Conservation (phyloP, 92 coral and sea anemone genomes). For the Palythoa heliodiscus region DNA sequence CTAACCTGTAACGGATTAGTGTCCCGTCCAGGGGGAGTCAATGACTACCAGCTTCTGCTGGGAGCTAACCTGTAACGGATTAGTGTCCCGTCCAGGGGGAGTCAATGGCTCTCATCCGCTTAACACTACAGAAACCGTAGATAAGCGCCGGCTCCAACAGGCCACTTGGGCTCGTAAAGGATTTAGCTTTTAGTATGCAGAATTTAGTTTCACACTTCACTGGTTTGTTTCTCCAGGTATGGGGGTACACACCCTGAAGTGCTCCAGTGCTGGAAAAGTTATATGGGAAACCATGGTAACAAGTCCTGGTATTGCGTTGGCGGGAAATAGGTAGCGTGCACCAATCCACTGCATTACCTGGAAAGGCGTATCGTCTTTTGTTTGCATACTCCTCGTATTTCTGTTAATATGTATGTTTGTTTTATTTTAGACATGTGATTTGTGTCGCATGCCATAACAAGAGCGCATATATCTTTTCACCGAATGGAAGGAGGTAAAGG, state of each 20-base stretch:
- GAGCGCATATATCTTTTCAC: conserved; percentile 85
- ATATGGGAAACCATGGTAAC: conserved; percentile 90
- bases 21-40: too few relatives aligned
- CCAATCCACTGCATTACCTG: not conserved
- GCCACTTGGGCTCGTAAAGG: too few relatives aligned
- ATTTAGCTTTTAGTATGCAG: not conserved
- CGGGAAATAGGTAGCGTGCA: conserved; percentile 86
- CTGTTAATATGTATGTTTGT: not conserved
- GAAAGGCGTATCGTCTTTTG: not conserved
- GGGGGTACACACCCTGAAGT: conserved; percentile 78
- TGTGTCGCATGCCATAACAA: conserved; percentile 92
- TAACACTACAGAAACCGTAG: too few relatives aligned
- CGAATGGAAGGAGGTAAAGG: conserved; percentile 87
- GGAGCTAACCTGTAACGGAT: too few relatives aligned
- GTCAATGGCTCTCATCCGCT: too few relatives aligned
- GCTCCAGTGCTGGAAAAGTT: conserved; percentile 76
- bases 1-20: too few relatives aligned
- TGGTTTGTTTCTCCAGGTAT: conserved; percentile 54
- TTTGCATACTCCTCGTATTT: not conserved
- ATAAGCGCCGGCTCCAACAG: too few relatives aligned
- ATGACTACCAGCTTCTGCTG: too few relatives aligned
- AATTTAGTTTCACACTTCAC: not conserved
- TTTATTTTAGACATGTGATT: conserved; percentile 71
- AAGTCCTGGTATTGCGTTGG: conserved; percentile 93
- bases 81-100: too few relatives aligned